These are phyloP conservation scores for Pachyramphus minor DNA, from an alignment of 2,113 vertebrate genomes.

Conservation along the genomic window DNA sequence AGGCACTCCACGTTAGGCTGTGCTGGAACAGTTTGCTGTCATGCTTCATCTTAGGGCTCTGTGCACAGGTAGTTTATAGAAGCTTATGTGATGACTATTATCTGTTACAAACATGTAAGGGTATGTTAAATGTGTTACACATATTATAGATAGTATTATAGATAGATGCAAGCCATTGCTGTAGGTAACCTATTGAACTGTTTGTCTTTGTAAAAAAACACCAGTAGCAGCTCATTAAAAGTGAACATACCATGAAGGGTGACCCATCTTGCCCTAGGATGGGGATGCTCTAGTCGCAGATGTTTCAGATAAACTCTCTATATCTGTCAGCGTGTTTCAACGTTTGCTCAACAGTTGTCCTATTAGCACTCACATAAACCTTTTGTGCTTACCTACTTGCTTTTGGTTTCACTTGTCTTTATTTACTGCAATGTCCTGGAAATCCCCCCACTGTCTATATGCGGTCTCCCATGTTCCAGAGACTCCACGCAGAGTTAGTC, in stretches of 20 bases:
- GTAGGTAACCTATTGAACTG: background rate
- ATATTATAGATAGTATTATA: background rate
- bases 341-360: background rate
- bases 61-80: background rate
- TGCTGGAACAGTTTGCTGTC: background rate
- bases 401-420: background rate
- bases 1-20: background rate
- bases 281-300: background rate
- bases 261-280: background rate
- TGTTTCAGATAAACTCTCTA: background rate
- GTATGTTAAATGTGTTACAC: background rate
- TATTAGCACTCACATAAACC: background rate
- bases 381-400: background rate
- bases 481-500: background rate
- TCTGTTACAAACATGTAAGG: background rate
- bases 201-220: background rate
- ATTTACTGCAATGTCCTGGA: background rate
- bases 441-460: rapidly evolving
- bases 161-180: background rate
- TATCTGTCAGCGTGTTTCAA: background rate
- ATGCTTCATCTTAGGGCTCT: background rate
- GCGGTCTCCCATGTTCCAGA: background rate
- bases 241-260: background rate
- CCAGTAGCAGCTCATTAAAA: background rate
- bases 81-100: background rate